These are phyloP conservation scores for Scomberomorus guttatus DNA, from an alignment of 2,797 vertebrate genomes.

Conservation along the genomic window DNA sequence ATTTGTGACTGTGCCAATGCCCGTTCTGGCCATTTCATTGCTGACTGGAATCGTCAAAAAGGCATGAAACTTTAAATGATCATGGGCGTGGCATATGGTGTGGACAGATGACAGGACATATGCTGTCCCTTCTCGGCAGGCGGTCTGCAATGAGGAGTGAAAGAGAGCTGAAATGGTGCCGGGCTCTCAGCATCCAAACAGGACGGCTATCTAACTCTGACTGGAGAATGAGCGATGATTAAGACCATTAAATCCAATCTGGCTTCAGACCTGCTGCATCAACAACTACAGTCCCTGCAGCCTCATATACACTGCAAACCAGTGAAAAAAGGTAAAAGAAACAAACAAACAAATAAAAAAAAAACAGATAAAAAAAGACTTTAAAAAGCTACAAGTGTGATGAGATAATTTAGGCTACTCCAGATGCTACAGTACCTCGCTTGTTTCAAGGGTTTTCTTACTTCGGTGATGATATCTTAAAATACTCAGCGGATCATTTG, in stretches of 20 bases:
- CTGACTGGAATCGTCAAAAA: conserved; percentile 60
- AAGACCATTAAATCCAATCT: conserved; percentile 68
- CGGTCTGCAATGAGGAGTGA: conserved; percentile 66
- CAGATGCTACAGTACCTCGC: not conserved
- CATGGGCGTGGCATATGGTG: conserved; percentile 68
- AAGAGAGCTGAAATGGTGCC: conserved; percentile 51
- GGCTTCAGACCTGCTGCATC: conserved; percentile 50
- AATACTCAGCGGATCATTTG: conserved; percentile 1
- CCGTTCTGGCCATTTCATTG: conserved; percentile 37
- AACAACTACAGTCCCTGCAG: conserved; percentile 21
- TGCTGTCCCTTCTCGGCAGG: conserved; percentile 56
- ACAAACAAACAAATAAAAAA: not conserved
- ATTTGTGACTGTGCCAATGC: conserved; percentile 42
- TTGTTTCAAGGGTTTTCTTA: conserved; percentile 17
- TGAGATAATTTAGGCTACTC: conserved; percentile 40
- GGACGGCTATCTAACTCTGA: conserved; percentile 26
- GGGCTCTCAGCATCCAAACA: not conserved
- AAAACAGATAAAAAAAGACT: conserved; percentile 14
- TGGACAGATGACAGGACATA: conserved; percentile 79
- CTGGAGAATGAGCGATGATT: conserved; percentile 54
- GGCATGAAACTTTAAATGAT: conserved; percentile 52
- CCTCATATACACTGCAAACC: conserved; percentile 28
- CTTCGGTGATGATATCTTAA: conserved; percentile 43
- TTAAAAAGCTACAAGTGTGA: conserved; percentile 5
- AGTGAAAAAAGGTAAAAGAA: not conserved